Base-by-base conservation (phyloP, 2,888 invertebrate genomes). In the Ernsta delagoae region DNA sequence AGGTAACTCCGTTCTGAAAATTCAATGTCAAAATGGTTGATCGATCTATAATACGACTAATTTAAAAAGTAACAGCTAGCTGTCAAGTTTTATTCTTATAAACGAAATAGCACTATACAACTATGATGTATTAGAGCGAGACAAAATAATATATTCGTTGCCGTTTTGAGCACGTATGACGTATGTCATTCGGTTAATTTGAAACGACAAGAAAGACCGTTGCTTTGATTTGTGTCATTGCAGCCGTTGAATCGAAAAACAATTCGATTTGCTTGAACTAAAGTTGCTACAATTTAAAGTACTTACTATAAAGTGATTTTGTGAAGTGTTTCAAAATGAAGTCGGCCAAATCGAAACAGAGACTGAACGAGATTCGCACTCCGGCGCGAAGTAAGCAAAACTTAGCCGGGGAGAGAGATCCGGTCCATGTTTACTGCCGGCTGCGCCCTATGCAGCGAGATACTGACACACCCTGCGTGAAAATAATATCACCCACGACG, bases 361-460 rank as follows among this genome's bases (percentile, higher is more conserved):
- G 83, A 77, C 74, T 92, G 68, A 91, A 92, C 74, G 92, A 92
- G 54, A 80, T 93, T 78, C 86, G 92, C 70, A 93, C 93, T 45
- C 93, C 93, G 16, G 86, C 91, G 62, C 83, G 90, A 72, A 90
- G 92, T 78, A 88, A 85, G 76, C 90, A 92, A 82, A 90, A 91
- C 75, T 78, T 90, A 73, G 39, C 24, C 34, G 86, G 86, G 0
- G 92, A 93, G 0, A 93, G 94, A 73, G 97, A 98, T 85, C 96
- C 97, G 0, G 97, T 98, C 0, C 96, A 98, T 91, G 99, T 99
- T 0, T 99, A 95, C 80, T 98, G 98, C 82, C 94, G 99, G 24
- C 87, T 99, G 12, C 16, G 16, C 1, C 16, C 16, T 16, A 16
- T 16, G 16, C 16, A 16, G 16, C 16, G 16, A 16, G 16, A 16